These are phyloP conservation scores for Rhagium mordax DNA, from an alignment of 2,888 invertebrate species.

Conservation along the genomic window DNA sequence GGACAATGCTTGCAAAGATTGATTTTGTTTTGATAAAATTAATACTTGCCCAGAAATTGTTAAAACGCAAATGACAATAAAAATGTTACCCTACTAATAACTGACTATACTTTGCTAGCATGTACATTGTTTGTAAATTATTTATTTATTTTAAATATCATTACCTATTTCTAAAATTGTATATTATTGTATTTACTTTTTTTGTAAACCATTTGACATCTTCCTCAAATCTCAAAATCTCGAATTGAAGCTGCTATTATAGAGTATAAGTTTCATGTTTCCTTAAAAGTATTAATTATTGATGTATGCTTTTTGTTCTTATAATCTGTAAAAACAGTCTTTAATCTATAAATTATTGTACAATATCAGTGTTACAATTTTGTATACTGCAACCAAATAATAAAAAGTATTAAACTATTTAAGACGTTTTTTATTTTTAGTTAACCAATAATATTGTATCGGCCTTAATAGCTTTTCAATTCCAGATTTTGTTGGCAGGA, in stretches of 20 bases:
- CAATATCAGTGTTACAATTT: constrained; percentile 41
- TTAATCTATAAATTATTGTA: constrained; percentile 40
- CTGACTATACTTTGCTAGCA: background rate
- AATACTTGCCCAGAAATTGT: background rate
- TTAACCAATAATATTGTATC: background rate
- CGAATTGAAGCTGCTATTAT: constrained; percentile 66
- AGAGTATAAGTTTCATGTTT: constrained; percentile 29
- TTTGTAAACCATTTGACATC: constrained; percentile 41
- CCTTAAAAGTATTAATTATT: constrained; percentile 26
- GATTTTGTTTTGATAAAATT: background rate
- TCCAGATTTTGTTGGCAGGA: constrained; percentile 48
- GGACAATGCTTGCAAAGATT: background rate
- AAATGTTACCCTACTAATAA: constrained; percentile 1
- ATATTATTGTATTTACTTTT: constrained; percentile 22
- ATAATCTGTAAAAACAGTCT: constrained; percentile 41
- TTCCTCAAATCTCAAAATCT: constrained; percentile 59
- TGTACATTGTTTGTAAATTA: constrained; percentile 15
- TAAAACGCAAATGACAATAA: background rate
- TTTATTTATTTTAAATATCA: constrained; percentile 24
- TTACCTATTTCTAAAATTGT: too few species aligned
- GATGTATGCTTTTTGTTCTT: constrained; percentile 34
- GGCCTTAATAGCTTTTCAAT: constrained; percentile 41
- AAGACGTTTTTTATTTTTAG: constrained; percentile 35
- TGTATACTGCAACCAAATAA: constrained; percentile 49
- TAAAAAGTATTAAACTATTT: constrained; percentile 40